Evolutionary conservation across 2,888 invertebrate species (phyloP), one percentile per base, ranked within the genome.

Genomic region (Beris chalybata): DNA sequence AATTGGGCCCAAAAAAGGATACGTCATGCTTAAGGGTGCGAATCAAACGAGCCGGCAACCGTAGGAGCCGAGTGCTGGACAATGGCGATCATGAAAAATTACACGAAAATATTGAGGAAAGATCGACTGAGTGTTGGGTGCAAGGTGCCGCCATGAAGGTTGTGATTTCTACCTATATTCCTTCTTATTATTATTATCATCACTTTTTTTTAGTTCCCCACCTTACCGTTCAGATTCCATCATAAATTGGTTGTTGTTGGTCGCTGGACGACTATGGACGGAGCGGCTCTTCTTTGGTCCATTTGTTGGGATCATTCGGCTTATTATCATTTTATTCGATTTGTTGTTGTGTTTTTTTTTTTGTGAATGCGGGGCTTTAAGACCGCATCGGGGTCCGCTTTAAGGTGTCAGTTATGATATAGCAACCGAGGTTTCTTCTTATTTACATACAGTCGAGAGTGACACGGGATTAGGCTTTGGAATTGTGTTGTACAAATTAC

Each of bases 401-500:
- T 65, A 50, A 68, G 48, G 65, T 68, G 68, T 68, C 68, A 68
- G 65, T 56, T 65, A 44, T 65, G 59, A 63, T 65, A 58, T 58
- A 64, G 64, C 66, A 45, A 31, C 44, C 53, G 59, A 50, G 65
- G 45, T 48, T 45, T 53, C 45, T 61, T 11, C 65, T 67, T 64
- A 67, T 67, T 67, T 67, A 54, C 67, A 67, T 67, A 67, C 48
- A 9, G 59, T 59, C 31, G 9, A 22, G 32, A 59, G 48, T 59
- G 59, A 59, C 59, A 59, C 48, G 59, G 59, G 59, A 59, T 59
- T 59, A 59, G 59, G 48, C 48, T 32, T 48, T 13, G 15, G 59
- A 50, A 32, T 31, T 48, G 59, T 32, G 44, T 32, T 59, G 48
- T 29, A 59, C 48, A 59, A 59, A 48, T 59, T 59, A 48, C 48